Evolutionary conservation across 2,797 vertebrate species (phyloP).

Genomic region (Odontamblyopus rebecca): DNA sequence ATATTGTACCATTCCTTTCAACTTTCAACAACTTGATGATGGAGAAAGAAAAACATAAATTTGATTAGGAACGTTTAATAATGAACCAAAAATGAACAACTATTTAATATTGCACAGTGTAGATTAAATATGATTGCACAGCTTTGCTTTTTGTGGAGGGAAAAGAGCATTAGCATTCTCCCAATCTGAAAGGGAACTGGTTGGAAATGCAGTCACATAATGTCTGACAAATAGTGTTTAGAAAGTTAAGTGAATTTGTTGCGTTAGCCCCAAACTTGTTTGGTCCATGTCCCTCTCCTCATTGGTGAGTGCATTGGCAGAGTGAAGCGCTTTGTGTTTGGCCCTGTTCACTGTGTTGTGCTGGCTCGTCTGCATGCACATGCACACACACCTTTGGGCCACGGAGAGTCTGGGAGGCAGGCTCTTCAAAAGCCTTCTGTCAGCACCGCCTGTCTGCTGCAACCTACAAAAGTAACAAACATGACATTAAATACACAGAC

Average conservation of each 20-base stretch:
- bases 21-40: slow-evolving; percentile 16
- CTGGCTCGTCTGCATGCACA: slow-evolving; percentile 36
- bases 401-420: slow-evolving; percentile 54
- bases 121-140: slow-evolving; percentile 6
- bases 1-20: not conserved
- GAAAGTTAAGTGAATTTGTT: slow-evolving; percentile 18
- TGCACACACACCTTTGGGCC: slow-evolving; percentile 70
- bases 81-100: not conserved
- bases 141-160: slow-evolving; percentile 13
- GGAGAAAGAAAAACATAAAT: not conserved
- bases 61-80: not conserved
- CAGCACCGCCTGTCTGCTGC: slow-evolving; percentile 36
- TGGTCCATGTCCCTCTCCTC: slow-evolving; percentile 14
- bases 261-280: slow-evolving; percentile 22
- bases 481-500: slow-evolving; percentile 27
- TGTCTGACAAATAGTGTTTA: slow-evolving; percentile 30
- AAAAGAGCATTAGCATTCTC: slow-evolving; percentile 17
- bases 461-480: slow-evolving; percentile 57
- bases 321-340: slow-evolving; percentile 33
- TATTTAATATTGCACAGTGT: not conserved
- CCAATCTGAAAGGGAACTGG: slow-evolving; percentile 20
- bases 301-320: slow-evolving; percentile 25
- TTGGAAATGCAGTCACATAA: slow-evolving; percentile 17
- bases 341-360: slow-evolving; percentile 36
- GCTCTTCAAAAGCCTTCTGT: slow-evolving; percentile 59